Evolutionary conservation across 1,140 invertebrate genomes (phyloP).

Genomic region (Chymomyza costata): DNA sequence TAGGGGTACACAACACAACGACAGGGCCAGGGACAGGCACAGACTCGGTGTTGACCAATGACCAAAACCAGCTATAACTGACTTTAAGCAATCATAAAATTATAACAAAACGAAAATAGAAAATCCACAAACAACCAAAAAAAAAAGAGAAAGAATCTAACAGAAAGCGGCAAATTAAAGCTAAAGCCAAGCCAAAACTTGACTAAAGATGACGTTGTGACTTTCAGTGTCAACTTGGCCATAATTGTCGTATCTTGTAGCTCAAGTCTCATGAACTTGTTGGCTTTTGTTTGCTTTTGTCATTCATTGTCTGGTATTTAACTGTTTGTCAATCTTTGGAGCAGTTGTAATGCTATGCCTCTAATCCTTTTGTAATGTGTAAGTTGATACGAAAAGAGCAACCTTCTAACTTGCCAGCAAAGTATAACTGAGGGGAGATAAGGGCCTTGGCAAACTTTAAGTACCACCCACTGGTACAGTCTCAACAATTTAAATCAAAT

Average conservation of each 20-base stretch:
- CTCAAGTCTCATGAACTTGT: no score
- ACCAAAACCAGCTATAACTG: constrained; percentile 21
- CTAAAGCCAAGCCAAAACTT: no score
- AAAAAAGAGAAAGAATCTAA: no score
- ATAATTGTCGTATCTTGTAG: no score
- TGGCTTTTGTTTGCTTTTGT: constrained; percentile 16
- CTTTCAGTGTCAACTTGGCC: constrained; percentile 48
- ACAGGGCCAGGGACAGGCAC: constrained; percentile 11
- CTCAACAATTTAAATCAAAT: neutral
- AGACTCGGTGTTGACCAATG: constrained; percentile 53
- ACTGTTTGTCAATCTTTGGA: constrained; percentile 1
- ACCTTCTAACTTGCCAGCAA: no score
- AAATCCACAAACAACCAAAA: constrained; percentile 3
- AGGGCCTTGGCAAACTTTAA: neutral
- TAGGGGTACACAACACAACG: no score
- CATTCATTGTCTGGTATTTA: neutral
- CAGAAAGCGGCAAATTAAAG: no score
- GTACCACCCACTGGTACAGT: constrained; percentile 5
- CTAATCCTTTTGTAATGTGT: constrained; percentile 48
- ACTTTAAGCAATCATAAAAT: constrained; percentile 35
- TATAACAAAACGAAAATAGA: constrained; percentile 34
- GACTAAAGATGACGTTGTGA: constrained; percentile 8
- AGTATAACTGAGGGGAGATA: no score
- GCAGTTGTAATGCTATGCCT: constrained; percentile 42
- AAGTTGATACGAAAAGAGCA: constrained; percentile 32